Conservation (phyloP, 2,797 vertebrate species). For the Gastrophryne carolinensis region DNA sequence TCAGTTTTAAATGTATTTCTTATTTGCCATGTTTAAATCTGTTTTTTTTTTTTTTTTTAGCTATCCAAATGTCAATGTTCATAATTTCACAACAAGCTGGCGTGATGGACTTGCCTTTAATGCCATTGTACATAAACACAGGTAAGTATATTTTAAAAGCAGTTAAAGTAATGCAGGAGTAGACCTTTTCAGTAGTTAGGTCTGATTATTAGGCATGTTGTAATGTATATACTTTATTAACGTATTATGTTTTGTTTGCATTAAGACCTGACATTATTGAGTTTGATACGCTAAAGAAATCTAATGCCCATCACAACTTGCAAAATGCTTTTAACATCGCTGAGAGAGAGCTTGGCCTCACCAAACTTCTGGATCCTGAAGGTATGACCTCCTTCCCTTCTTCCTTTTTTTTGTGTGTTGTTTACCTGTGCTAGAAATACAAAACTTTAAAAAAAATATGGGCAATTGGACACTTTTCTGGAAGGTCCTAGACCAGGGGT, state of each 20-base stretch:
- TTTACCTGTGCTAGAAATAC: too few relatives aligned
- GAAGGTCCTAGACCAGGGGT: too few relatives aligned
- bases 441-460: too few relatives aligned
- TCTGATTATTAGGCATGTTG: too few relatives aligned
- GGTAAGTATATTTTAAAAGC: slow-evolving; percentile 66
- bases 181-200: not conserved
- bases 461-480: too few relatives aligned
- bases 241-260: not conserved
- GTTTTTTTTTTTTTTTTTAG: slow-evolving; percentile 60
- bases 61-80: slow-evolving; percentile 92
- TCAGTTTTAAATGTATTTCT: too few relatives aligned
- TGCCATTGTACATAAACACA: slow-evolving; percentile 94
- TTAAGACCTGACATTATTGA: slow-evolving; percentile 87
- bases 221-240: not conserved
- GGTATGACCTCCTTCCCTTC: slow-evolving; percentile 65
- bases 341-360: slow-evolving; percentile 90
- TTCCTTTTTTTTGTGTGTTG: too few relatives aligned
- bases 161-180: not conserved
- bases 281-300: slow-evolving; percentile 87
- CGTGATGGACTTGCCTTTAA: slow-evolving; percentile 92
- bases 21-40: too few relatives aligned
- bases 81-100: slow-evolving; percentile 97
- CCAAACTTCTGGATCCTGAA: slow-evolving; percentile 91
- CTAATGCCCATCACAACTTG: slow-evolving; percentile 93
- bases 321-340: slow-evolving; percentile 92